These are phyloP conservation scores for Pediacus dermestoides DNA, from an alignment of 2,888 invertebrate species.

Conservation along the genomic window DNA sequence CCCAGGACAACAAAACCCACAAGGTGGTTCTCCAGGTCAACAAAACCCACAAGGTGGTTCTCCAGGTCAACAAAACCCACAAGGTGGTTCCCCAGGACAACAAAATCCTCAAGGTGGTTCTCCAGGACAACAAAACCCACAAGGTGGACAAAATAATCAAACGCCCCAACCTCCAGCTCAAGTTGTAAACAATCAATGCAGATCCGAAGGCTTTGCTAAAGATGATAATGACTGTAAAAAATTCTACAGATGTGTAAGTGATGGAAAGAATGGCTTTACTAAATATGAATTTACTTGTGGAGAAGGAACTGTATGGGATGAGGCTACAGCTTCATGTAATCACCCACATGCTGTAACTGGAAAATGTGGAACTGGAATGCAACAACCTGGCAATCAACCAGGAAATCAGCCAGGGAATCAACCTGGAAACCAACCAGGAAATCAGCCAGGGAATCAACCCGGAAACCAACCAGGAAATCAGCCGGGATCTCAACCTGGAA, in stretches of 20 bases:
- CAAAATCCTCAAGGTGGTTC: neutral
- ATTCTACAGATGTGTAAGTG: conserved; percentile 73
- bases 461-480: conserved; percentile 20
- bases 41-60: conserved; percentile 16
- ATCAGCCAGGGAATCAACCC: conserved; percentile 15
- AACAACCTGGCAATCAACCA: conserved; percentile 9
- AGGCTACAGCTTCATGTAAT: conserved; percentile 65
- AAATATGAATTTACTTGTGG: conserved; percentile 72
- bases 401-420: conserved; percentile 13
- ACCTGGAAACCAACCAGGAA: conserved; percentile 13
- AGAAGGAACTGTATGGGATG: conserved; percentile 76
- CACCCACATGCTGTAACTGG: conserved; percentile 59
- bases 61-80: conserved; percentile 13
- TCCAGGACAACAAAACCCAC: conserved; percentile 17
- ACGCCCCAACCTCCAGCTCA: conserved; percentile 21
- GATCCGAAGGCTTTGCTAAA: conserved; percentile 64
- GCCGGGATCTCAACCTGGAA: conserved; percentile 17
- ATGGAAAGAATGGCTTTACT: conserved; percentile 57
- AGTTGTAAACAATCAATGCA: conserved; percentile 46
- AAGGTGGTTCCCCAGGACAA: conserved; percentile 7
- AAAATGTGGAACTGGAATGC: conserved; percentile 30
- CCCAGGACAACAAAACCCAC: conserved; percentile 16
- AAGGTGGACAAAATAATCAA: conserved; percentile 12
- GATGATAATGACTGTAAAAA: conserved; percentile 65
- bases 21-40: too few relatives aligned